phyloP scores from a whole-genome alignment of 2,888 invertebrate genomes.

The Lepidocyrtinus sp. region DNA sequence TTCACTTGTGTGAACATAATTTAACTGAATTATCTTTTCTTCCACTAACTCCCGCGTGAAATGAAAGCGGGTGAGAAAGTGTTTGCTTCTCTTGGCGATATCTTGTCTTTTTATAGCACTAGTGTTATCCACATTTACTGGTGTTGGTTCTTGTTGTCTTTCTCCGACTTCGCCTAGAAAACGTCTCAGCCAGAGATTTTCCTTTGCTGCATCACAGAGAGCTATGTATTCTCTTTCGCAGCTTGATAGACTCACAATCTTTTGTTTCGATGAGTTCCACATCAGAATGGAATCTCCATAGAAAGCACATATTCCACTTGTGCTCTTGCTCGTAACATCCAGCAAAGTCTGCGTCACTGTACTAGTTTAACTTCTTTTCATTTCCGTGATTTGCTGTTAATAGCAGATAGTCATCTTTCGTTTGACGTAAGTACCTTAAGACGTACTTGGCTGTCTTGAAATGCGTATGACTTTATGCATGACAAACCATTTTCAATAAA shows the following conservation, averaged over 20 bases:
- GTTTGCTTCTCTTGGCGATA: background rate
- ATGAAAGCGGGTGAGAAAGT: background rate
- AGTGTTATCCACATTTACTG: background rate
- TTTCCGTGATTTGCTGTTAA: background rate
- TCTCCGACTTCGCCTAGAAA: background rate
- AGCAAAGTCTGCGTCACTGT: background rate
- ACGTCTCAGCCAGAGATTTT: background rate
- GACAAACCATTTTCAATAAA: background rate
- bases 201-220: background rate
- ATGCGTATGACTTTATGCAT: background rate
- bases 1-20: background rate
- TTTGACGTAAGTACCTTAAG: background rate
- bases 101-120: background rate
- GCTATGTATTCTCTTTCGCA: constrained; percentile 45
- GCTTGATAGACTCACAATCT: constrained; percentile 19
- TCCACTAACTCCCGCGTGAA: background rate
- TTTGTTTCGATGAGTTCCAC: constrained; percentile 26
- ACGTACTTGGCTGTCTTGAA: background rate
- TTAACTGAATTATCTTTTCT: background rate
- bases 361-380: background rate
- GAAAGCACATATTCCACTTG: background rate
- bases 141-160: background rate
- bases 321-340: background rate
- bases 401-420: background rate
- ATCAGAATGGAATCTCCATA: background rate